Evolutionary conservation across 2,888 invertebrate genomes (phyloP), one percentile per base, ranked within the genome.

Genomic region (Glyphotaelius pellucidus): DNA sequence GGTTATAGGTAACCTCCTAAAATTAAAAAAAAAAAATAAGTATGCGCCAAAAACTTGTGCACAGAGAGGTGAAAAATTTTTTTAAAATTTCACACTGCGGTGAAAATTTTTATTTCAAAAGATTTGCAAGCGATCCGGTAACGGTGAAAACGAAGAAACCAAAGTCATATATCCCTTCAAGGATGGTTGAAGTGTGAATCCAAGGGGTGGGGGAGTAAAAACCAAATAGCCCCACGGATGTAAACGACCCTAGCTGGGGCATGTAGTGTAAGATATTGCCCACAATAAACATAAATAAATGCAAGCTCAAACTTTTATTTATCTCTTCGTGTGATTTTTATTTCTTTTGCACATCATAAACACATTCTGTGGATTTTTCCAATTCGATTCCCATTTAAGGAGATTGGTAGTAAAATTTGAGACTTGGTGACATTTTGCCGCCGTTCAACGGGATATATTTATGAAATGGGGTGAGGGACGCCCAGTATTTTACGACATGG

Each of bases 261-360:
- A 67, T 67, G 9, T 67, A 25, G 67, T 67, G 35, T 38, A 32
- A 87, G 81, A 91, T 91, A 91, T 91, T 35, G 87, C 87, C 87
- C 86, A 81, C 87, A 87, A 88, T 91, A 91, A 91, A 91, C 91
- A 91, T 91, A 91, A 91, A 91, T 91, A 91, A 91, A 91, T 90
- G 90, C 87, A 91, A 87, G 91, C 91, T 88, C 91, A 83, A 90
- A 90, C 90, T 90, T 90, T 90, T 90, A 90, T 90, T 90, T 90
- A 90, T 83, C 42, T 90, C 11, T 83, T 90, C 83, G 83, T 90
- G 83, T 90, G 90, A 90, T 90, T 90, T 90, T 90, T 90, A 90
- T 90, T 47, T 83, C 47, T 90, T 90, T 52, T 32, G 47, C 83
- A 90, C 83, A 90, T 90, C 90, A 90, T 90, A 90, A 90, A 90